A percentile compares a stretch with the other conserved stretches of the same genome.
phyloP scores from a whole-genome alignment of 2,797 vertebrate genomes.

The Toxotes lorentzi region DNA sequence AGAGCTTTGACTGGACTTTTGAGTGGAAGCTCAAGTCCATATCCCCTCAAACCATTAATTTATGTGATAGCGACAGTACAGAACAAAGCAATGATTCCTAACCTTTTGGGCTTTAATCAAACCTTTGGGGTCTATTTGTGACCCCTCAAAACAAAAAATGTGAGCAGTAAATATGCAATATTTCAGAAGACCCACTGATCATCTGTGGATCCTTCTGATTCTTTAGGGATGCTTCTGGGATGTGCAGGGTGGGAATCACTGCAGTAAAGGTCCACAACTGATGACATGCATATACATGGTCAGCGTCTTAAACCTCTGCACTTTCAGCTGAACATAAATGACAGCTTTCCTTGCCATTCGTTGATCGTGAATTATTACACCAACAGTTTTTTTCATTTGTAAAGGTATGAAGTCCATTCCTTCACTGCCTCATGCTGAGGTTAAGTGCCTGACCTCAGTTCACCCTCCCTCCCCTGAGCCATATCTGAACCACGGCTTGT shows the following conservation, averaged over 20 bases:
- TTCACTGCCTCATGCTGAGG: conserved; percentile 47
- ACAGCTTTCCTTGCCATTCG: neutral
- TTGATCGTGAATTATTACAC: conserved; percentile 9
- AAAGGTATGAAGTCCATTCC: conserved; percentile 46
- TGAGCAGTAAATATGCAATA: neutral
- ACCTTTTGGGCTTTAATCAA: neutral
- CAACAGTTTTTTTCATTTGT: conserved; percentile 11
- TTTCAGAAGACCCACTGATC: neutral
- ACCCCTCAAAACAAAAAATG: too few relatives aligned
- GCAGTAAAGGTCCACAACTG: neutral
- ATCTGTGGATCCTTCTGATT: neutral
- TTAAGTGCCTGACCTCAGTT: conserved; percentile 52
- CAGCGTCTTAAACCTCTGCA: neutral
- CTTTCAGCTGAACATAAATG: neutral
- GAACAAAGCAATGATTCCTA: neutral
- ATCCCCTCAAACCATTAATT: neutral
- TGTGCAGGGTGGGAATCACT: neutral
- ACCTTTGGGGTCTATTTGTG: neutral
- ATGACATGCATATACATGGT: neutral
- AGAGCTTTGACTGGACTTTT: conserved; percentile 18
- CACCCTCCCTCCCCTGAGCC: conserved; percentile 44
- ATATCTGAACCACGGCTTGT: conserved; percentile 53
- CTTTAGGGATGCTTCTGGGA: too few relatives aligned
- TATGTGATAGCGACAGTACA: neutral
- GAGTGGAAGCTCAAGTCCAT: conserved; percentile 8